Evolutionary conservation across 2,113 vertebrate genomes (phyloP), one percentile per base, ranked within the genome.

Genomic region (Cheirogaleus medius): DNA sequence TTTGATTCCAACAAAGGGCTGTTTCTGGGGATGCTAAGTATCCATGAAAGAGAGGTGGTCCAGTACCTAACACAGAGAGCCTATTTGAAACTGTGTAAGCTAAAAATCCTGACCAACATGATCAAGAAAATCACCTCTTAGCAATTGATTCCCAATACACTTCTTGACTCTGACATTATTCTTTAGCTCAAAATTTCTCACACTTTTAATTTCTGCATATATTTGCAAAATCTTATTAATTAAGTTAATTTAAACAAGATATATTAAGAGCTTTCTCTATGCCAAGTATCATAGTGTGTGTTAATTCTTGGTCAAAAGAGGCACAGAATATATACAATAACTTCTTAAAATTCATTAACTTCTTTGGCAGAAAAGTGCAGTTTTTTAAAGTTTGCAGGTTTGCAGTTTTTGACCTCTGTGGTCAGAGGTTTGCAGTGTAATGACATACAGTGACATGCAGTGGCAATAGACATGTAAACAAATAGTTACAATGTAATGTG

Each of bases 271-370:
- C 25, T 74, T 93, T 73, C n/a, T 63, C 17, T n/a, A 20, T 88
- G 66, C 15, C 56, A 74, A 52, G 11, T 49, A 18, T 90, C 12
- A 73, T 8, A 15, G 29, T 69, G 34, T 44, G 12, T 78, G n/a
- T 93, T 92, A 44, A 44, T 87, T 90, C 56, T 84, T 84, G 42
- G 14, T 44, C 8, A 63, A 60, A 81, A 39, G 27, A 32, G 32
- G 25, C 18, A 37, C 21, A 71, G 39, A 91, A 25, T 42, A 66
- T 52, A 52, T 52, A 11, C 10, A 52, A 52, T 69, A 82, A 82
- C 69, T 94, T 94, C 32, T 84, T 93, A 74, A 90, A 91, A 76
- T 92, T 37, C 49, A 84, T 83, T 44, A 86, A 15, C 42, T 82
- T 78, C 14, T 9, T 82, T 21, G 29, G 66, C 29, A 34, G 23